A percentile compares a stretch with the other conserved stretches of the same genome.
Conservation (phyloP, 92 coral and sea anemone species). For the Paragorgia papillata region DNA sequence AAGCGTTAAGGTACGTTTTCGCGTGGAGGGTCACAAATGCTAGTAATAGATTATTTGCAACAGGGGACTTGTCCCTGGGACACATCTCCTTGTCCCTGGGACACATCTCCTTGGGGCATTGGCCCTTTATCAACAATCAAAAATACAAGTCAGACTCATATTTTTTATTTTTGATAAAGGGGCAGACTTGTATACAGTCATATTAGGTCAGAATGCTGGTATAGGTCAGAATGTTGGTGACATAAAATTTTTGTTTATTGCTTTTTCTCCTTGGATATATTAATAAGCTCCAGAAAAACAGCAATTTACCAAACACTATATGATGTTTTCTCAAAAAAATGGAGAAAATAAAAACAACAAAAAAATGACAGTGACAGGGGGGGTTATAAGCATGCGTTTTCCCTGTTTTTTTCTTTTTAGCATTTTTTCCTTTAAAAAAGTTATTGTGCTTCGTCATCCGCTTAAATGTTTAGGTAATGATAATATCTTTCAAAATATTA, state of each 20-base stretch:
- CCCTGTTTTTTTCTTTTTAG: background rate
- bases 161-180: no score
- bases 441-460: background rate
- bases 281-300: background rate
- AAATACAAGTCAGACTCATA: no score
- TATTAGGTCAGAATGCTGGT: conserved; percentile 27
- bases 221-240: conserved; percentile 19
- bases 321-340: conserved; percentile 1
- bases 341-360: background rate
- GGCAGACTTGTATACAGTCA: no score
- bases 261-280: background rate
- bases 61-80: no score
- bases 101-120: no score
- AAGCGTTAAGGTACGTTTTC: no score
- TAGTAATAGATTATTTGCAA: no score
- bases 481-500: conserved; percentile 10
- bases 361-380: background rate
- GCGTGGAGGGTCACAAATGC: no score
- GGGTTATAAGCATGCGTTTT: background rate
- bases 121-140: no score
- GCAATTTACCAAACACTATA: background rate
- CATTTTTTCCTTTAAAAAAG: background rate
- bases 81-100: no score
- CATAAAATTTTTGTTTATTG: background rate
- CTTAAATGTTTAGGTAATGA: conserved; percentile 2